A percentile compares a stretch with the other conserved stretches of the same genome.
phyloP scores from a whole-genome alignment of 1,140 invertebrate genomes.

The Atopsyche davidsoni region DNA sequence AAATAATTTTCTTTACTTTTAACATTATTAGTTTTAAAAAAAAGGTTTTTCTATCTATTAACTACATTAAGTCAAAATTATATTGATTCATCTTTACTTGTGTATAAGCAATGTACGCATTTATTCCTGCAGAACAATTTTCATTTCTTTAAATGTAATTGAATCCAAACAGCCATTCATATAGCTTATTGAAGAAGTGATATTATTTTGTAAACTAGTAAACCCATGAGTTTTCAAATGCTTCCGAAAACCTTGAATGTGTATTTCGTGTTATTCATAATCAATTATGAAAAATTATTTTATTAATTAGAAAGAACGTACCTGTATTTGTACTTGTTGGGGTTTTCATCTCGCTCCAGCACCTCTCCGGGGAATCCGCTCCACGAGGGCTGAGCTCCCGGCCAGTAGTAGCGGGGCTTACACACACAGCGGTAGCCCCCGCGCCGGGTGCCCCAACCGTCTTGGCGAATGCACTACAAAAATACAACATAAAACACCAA shows the following conservation, averaged over 20 bases:
- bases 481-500: too few species aligned
- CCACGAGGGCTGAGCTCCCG: constrained; percentile 33
- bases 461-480: constrained; percentile 33
- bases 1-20: too few species aligned
- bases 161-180: too few species aligned
- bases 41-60: too few species aligned
- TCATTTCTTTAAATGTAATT: too few species aligned
- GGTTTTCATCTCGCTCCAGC: constrained; percentile 34
- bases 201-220: too few species aligned
- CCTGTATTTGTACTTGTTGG: constrained; percentile 26
- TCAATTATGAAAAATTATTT: background rate
- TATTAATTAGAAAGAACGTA: constrained; percentile 7
- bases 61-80: too few species aligned
- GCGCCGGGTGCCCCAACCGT: constrained; percentile 28
- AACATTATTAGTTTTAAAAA: too few species aligned
- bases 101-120: background rate
- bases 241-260: too few species aligned
- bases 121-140: too few species aligned
- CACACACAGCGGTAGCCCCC: constrained; percentile 39
- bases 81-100: background rate
- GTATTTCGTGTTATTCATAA: background rate
- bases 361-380: constrained; percentile 36
- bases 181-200: too few species aligned
- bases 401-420: constrained; percentile 35
- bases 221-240: too few species aligned